Conservation (phyloP, 2,113 vertebrate species). For the Onychorhynchus coronatus region DNA sequence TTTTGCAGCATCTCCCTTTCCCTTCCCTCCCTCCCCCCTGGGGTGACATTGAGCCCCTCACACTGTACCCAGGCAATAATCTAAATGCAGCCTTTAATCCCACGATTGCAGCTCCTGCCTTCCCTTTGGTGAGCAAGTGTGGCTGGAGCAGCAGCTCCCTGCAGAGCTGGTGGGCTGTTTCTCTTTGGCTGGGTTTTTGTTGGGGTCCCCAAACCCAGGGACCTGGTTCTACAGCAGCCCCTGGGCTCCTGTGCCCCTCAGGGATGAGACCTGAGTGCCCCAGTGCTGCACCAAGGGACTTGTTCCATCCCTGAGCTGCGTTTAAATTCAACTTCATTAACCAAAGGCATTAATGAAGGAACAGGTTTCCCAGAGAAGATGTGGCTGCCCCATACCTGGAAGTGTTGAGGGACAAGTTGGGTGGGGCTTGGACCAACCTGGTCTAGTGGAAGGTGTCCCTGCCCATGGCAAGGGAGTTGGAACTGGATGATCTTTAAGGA, state of each 20-base stretch:
- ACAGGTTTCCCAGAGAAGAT: background rate
- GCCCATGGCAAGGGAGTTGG: background rate
- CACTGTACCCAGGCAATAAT: accelerated
- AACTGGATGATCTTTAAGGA: background rate
- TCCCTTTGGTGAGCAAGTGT: accelerated
- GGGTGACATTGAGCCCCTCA: background rate
- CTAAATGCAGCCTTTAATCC: background rate
- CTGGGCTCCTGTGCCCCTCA: accelerated
- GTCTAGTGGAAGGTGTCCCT: background rate
- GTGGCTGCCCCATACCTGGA: background rate
- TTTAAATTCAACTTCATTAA: background rate
- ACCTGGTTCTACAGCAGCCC: background rate
- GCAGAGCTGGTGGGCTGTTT: background rate
- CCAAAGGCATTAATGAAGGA: background rate
- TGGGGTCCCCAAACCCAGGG: background rate
- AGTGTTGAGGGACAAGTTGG: background rate
- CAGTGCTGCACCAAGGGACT: accelerated
- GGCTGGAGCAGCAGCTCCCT: background rate
- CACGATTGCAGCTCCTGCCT: accelerated
- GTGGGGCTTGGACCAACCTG: too few relatives aligned
- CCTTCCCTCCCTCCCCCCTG: background rate
- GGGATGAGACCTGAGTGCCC: background rate
- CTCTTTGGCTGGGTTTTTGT: background rate
- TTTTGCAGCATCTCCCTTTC: background rate
- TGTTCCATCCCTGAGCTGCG: accelerated